A percentile compares a stretch with the other conserved stretches of the same genome.
phyloP scores from a whole-genome alignment of 2,888 invertebrate genomes.

The Neoaliturus tenellus region DNA sequence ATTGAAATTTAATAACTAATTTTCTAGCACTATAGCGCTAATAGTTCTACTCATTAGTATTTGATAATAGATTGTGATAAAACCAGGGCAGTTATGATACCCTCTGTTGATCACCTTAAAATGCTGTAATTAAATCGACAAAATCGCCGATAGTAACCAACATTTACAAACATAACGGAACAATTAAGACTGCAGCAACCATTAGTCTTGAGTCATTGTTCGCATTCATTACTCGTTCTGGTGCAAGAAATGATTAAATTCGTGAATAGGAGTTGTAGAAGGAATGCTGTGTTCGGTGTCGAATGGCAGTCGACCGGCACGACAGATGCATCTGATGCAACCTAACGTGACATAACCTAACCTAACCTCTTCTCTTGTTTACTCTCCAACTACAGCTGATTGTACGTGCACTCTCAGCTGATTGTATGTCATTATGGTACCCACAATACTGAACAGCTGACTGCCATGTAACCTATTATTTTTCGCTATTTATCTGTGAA shows the following conservation, averaged over 20 bases:
- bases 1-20: too few species aligned
- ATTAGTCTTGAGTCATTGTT: conserved; percentile 15
- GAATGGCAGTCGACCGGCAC: not conserved
- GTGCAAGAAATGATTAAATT: conserved; percentile 27
- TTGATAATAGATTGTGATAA: too few species aligned
- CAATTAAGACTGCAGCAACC: not conserved
- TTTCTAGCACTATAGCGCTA: too few species aligned
- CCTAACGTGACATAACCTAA: conserved; percentile 17
- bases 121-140: too few species aligned
- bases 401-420: not conserved
- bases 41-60: too few species aligned
- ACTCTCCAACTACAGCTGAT: conserved; percentile 32
- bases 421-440: conserved; percentile 7
- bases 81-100: too few species aligned
- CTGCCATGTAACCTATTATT: not conserved
- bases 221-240: not conserved
- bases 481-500: not conserved
- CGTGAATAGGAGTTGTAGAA: conserved; percentile 14
- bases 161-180: not conserved
- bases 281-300: not conserved
- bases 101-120: too few species aligned
- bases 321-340: conserved; percentile 17
- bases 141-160: too few species aligned
- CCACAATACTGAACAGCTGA: not conserved
- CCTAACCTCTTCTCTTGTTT: conserved; percentile 41